Evolutionary conservation across 2,113 vertebrate genomes (phyloP).

Genomic region (Theristicus caerulescens): DNA sequence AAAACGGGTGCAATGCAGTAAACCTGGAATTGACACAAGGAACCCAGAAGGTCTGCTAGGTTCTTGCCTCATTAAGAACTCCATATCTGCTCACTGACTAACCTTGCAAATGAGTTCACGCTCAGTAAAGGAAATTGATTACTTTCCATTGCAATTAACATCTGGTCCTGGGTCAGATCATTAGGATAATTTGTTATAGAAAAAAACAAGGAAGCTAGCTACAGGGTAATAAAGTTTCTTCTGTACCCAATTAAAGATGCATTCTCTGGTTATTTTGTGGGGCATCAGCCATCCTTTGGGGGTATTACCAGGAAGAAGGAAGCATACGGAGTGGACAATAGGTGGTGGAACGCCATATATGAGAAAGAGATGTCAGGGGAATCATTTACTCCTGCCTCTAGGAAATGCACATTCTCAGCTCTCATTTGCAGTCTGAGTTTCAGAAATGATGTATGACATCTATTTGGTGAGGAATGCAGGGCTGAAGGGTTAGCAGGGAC

Average conservation of each 20-base stretch:
- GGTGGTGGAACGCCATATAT: conserved; percentile 3
- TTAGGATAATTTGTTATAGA: conserved; percentile 84
- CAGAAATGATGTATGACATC: conserved; percentile 51
- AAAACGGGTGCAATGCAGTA: conserved; percentile 61
- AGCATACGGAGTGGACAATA: background rate
- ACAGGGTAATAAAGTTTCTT: conserved; percentile 78
- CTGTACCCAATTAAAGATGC: conserved; percentile 73
- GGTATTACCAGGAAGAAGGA: conserved; percentile 13
- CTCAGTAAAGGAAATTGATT: conserved; percentile 86
- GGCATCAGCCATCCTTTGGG: conserved; percentile 21
- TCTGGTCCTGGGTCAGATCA: conserved; percentile 81
- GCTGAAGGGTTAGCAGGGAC: conserved; percentile 23
- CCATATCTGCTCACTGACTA: conserved; percentile 69
- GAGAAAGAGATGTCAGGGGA: background rate
- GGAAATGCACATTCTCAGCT: background rate
- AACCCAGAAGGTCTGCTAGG: conserved; percentile 64
- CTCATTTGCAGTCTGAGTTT: background rate
- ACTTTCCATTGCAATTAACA: conserved; percentile 86
- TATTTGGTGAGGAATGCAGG: conserved; percentile 16
- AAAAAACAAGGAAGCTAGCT: conserved; percentile 70
- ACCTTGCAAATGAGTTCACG: conserved; percentile 77
- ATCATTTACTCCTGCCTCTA: conserved; percentile 34
- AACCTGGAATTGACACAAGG: conserved; percentile 33
- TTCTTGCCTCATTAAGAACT: conserved; percentile 76
- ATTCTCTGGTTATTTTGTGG: conserved; percentile 6